Evolutionary conservation across 2,888 invertebrate genomes (phyloP), one percentile per base, ranked within the genome.

Genomic region (Tipula vernalis): DNA sequence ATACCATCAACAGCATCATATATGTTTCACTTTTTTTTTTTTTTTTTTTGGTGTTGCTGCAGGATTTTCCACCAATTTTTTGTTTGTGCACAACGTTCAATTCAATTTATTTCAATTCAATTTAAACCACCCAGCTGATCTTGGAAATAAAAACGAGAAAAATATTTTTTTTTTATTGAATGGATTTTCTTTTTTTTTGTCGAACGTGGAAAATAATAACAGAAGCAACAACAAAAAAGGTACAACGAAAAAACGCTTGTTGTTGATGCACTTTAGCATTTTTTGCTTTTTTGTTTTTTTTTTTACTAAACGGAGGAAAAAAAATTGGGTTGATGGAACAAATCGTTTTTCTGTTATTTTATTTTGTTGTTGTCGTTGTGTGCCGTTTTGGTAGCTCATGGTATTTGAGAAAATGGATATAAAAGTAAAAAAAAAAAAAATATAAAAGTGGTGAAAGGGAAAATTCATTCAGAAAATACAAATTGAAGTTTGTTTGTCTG

Each of bases 31-130:
- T 41, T 36, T 84, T 84, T 84, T 39, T 5, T 84, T 28, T 28
- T 28, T 28, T 28, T 28, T 28, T 28, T 28, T 28, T 28, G 28
- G 15, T 84, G 28, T 28, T 84, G n/a, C n/a, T 84, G 84, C 39
- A 84, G 36, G 10, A 41, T 41, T 84, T 84, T 84, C 84, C 39
- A 84, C 8, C n/a, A 15, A 15, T 84, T 84, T 84, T 83, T 36
- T n/a, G 36, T 5, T 84, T 39, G n/a, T 84, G 84, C 41, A 39
- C 84, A 39, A 15, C 84, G 41, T 41, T 84, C 84, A 84, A 84
- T 84, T 84, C 84, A 84, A 84, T 84, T 84, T 41, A 84, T 84
- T 84, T 84, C 84, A 84, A 84, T 84, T 84, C 39, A 84, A 84
- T 84, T 84, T 41, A 84, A 84, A 84, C 84, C 36, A 39, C 36